Base-by-base conservation (phyloP, 2,888 invertebrate species). In the Pheosia tremula region DNA sequence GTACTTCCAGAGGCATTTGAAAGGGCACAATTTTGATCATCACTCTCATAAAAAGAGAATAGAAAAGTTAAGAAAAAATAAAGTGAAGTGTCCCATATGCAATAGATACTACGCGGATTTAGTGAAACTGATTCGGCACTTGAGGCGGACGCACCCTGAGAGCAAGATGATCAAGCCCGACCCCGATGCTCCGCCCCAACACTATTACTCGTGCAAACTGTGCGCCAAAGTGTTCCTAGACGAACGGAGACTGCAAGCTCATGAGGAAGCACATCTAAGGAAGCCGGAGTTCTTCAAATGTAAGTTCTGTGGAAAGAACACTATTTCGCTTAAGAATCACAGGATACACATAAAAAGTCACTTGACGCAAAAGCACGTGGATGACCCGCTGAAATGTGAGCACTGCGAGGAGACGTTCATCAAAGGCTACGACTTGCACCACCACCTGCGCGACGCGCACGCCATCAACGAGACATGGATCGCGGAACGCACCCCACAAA, bases 111-210 rank as follows among this genome's bases (percentile, higher is more conserved):
- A 93, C 60, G 87, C 92, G 0, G 89, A 92, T 62, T 67, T 91
- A 58, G 80, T 85, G n/a, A 89, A 89, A 66, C 84, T 94, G n/a
- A 92, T 93, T 58, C 84, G 93, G 0, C 94, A 94, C 61, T 70
- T 94, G 67, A 81, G 88, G 8, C 82, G 89, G 36, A 89, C 89
- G 37, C 94, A 94, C 66, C 94, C 94, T 0, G 91, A 93, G 71
- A 91, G 91, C 69, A 94, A 93, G 73, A 94, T 94, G 94, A 89
- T 94, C n/a, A 94, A 94, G 66, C 72, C 82, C 5, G 94, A 94
- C 63, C 93, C 94, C 0, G 94, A 93, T 66, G 93, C 90, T 10
- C 92, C 93, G 0, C 83, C 90, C n/a, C 86, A 80, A 9, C 77
- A 74, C 3, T 87, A 88, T 62, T 88, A 81, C 73, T 85, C 91